phyloP scores from a whole-genome alignment of 2,797 vertebrate species.

The Xenentodon cancila region DNA sequence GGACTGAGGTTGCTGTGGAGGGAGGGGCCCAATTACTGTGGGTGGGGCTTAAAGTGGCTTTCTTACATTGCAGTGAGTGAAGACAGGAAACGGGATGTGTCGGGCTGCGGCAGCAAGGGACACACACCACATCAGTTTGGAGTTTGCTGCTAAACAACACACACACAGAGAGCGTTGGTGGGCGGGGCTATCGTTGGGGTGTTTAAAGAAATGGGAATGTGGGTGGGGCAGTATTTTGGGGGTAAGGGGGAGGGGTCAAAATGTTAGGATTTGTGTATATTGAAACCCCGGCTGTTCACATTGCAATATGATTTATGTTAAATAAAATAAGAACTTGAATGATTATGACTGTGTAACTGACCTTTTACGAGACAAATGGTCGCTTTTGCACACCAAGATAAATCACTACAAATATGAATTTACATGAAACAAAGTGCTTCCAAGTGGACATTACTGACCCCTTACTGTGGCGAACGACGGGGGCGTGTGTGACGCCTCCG shows the following conservation, averaged over 20 bases:
- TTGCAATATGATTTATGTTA: conserved; percentile 86
- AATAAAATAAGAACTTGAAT: conserved; percentile 86
- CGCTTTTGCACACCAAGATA: too few relatives aligned
- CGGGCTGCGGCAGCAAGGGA: not conserved
- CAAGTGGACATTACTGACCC: too few relatives aligned
- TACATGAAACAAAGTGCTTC: too few relatives aligned
- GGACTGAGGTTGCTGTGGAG: too few relatives aligned
- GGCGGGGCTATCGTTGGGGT: not conserved
- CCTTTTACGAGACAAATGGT: too few relatives aligned
- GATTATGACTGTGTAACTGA: too few relatives aligned
- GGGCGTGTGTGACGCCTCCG: too few relatives aligned
- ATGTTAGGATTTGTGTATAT: conserved; percentile 83
- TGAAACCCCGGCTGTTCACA: conserved; percentile 84
- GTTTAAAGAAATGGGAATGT: conserved; percentile 31
- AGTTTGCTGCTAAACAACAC: conserved; percentile 47
- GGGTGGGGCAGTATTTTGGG: conserved; percentile 29
- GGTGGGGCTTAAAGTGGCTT: conserved; percentile 11
- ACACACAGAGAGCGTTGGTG: conserved; percentile 8
- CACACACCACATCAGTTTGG: conserved; percentile 22
- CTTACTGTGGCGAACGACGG: too few relatives aligned
- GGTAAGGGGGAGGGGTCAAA: conserved; percentile 53
- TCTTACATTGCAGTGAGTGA: not conserved
- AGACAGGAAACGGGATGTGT: not conserved
- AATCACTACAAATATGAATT: too few relatives aligned
- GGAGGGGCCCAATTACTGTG: not conserved